phyloP scores from a whole-genome alignment of 1,140 invertebrate genomes.

The Saxidomus purpurata region DNA sequence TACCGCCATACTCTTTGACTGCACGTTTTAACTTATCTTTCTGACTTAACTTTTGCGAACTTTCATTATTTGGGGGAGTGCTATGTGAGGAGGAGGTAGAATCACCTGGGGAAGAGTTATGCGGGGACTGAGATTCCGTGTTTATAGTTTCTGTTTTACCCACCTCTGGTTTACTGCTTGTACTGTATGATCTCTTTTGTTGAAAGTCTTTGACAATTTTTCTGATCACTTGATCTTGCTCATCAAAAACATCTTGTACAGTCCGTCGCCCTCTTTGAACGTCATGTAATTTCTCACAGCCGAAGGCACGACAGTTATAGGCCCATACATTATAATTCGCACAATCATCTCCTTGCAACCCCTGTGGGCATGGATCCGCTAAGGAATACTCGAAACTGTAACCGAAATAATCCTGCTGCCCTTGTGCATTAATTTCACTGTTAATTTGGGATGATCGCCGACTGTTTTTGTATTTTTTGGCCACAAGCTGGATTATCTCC shows the following conservation, averaged over 20 bases:
- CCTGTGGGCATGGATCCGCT: slow-evolving; percentile 75
- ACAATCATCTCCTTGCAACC: slow-evolving; percentile 80
- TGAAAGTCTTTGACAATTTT: slow-evolving; percentile 67
- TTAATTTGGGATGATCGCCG: not conserved
- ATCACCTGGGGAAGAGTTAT: slow-evolving; percentile 84
- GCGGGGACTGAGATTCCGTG: slow-evolving; percentile 88
- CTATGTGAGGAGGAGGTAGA: slow-evolving; percentile 90
- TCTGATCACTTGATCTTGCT: slow-evolving; percentile 75
- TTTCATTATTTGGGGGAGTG: slow-evolving; percentile 77
- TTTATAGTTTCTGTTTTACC: slow-evolving; percentile 19
- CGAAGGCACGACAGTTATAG: slow-evolving; percentile 77
- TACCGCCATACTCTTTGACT: slow-evolving; percentile 95
- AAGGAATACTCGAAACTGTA: slow-evolving; percentile 24
- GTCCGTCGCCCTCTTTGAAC: slow-evolving; percentile 70
- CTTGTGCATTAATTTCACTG: slow-evolving; percentile 46
- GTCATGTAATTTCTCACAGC: slow-evolving; percentile 67
- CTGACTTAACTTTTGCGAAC: slow-evolving; percentile 88
- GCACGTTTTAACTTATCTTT: slow-evolving; percentile 92
- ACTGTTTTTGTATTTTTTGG: slow-evolving; percentile 66
- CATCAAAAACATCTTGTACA: slow-evolving; percentile 72
- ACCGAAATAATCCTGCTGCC: slow-evolving; percentile 7
- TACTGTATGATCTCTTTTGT: slow-evolving; percentile 89
- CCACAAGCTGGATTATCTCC: slow-evolving; percentile 71
- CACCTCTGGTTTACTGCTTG: not conserved
- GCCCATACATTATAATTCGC: slow-evolving; percentile 79